Conservation (phyloP, 2,888 invertebrate species). For the Polydrusus tereticollis region DNA sequence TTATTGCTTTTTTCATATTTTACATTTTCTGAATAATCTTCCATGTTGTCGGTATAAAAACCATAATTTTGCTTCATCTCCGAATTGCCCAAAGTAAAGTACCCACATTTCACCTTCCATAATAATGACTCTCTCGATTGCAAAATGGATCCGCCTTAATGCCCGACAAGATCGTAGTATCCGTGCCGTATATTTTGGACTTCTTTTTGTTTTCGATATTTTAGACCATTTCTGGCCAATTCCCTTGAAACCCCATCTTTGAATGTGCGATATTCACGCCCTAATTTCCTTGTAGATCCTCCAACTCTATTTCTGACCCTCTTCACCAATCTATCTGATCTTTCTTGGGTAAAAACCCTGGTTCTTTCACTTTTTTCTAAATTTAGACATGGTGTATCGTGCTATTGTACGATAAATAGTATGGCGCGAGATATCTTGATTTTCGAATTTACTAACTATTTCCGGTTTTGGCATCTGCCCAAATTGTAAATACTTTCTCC, state of each 20-base stretch:
- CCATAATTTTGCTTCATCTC: slow-evolving; percentile 13
- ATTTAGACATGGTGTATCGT: too few species aligned
- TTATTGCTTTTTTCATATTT: slow-evolving; percentile 14
- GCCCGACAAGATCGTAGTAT: not conserved
- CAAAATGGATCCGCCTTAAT: not conserved
- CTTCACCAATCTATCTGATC: too few species aligned
- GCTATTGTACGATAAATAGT: too few species aligned
- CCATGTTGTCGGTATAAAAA: slow-evolving; percentile 12
- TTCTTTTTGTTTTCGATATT: not conserved
- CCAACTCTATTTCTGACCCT: not conserved
- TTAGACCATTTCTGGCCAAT: not conserved
- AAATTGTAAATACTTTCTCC: too few species aligned
- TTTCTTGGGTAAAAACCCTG: not conserved
- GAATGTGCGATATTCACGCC: not conserved
- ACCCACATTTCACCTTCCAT: not conserved
- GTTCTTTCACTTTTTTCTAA: too few species aligned
- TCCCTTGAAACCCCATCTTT: not conserved
- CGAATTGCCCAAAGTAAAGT: slow-evolving; percentile 4
- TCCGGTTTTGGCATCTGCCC: too few species aligned
- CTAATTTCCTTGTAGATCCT: not conserved
- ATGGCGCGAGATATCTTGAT: too few species aligned
- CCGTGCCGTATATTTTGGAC: not conserved
- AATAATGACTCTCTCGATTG: not conserved
- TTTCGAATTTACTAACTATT: too few species aligned
- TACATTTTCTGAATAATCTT: slow-evolving; percentile 18